Conservation (phyloP, 2,113 vertebrate species). For the Scomber scombrus region DNA sequence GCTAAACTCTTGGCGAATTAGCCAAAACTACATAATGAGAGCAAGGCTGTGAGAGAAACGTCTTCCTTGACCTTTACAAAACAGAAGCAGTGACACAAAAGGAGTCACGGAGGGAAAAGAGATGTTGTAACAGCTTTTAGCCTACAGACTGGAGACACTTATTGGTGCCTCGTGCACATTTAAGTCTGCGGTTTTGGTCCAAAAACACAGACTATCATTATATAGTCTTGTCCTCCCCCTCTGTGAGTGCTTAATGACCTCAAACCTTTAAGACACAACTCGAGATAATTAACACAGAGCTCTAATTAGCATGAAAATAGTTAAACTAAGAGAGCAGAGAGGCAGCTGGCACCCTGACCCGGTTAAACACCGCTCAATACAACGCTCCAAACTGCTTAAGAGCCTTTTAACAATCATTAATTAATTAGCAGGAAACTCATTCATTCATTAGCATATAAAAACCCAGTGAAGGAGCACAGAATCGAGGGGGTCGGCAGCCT, state of each 20-base stretch:
- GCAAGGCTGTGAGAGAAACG: background rate
- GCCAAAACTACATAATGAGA: slow-evolving; percentile 22
- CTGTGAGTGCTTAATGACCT: slow-evolving; percentile 65
- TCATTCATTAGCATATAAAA: slow-evolving; percentile 59
- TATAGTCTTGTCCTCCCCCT: slow-evolving; percentile 57
- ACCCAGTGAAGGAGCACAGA: slow-evolving; percentile 5
- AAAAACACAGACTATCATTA: slow-evolving; percentile 51
- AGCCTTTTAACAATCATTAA: slow-evolving; percentile 25
- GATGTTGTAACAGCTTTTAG: slow-evolving; percentile 16
- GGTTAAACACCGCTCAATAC: slow-evolving; percentile 34
- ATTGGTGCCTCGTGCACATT: slow-evolving; percentile 47
- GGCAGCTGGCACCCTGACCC: slow-evolving; percentile 63
- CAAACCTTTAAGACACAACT: slow-evolving; percentile 65
- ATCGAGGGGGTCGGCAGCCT: slow-evolving; percentile 3
- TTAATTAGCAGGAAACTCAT: slow-evolving; percentile 52
- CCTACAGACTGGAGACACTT: slow-evolving; percentile 30
- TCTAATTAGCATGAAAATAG: slow-evolving; percentile 80
- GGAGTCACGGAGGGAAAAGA: background rate
- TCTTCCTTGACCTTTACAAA: slow-evolving; percentile 13
- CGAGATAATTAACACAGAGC: slow-evolving; percentile 70
- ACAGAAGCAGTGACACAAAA: slow-evolving; percentile 22
- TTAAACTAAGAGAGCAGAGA: slow-evolving; percentile 49
- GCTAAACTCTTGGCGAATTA: background rate
- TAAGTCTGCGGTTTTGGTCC: slow-evolving; percentile 36
- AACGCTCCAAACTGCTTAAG: slow-evolving; percentile 18